These are phyloP conservation scores for Labeo catla DNA, from an alignment of 2,113 vertebrate genomes.

Conservation along the genomic window DNA sequence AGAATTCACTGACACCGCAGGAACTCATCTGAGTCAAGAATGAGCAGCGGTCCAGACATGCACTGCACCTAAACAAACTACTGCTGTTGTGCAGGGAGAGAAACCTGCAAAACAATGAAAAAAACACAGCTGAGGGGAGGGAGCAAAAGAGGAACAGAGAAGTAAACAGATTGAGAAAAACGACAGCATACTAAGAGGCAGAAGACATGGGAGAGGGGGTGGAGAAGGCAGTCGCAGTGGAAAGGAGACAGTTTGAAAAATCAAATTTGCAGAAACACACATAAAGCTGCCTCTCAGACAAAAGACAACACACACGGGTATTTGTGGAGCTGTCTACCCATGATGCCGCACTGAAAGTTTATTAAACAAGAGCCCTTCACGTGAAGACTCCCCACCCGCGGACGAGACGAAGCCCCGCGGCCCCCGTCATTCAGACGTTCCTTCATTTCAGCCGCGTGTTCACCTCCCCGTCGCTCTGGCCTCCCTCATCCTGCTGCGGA, in stretches of 20 bases:
- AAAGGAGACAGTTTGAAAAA: slow-evolving; percentile 78
- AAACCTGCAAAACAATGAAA: background rate
- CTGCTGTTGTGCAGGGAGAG: background rate
- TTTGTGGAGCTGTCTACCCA: slow-evolving; percentile 85
- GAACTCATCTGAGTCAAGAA: background rate
- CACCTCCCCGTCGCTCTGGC: slow-evolving; percentile 94
- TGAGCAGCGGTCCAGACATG: background rate
- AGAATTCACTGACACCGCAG: background rate
- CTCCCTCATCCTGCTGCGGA: slow-evolving; percentile 99
- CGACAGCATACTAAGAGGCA: slow-evolving; percentile 23
- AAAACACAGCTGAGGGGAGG: slow-evolving; percentile 26
- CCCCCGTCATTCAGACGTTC: slow-evolving; percentile 97
- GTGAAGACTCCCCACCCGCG: slow-evolving; percentile 79
- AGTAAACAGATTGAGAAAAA: slow-evolving; percentile 9
- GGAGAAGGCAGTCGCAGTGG: slow-evolving; percentile 70
- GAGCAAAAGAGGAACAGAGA: slow-evolving; percentile 53
- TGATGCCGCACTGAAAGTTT: slow-evolving; percentile 92
- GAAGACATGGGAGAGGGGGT: slow-evolving; percentile 66
- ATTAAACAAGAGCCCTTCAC: slow-evolving; percentile 92
- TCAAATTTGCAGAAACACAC: slow-evolving; percentile 85
- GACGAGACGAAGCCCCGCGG: slow-evolving; percentile 91
- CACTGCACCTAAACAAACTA: slow-evolving; percentile 12
- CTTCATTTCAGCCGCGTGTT: slow-evolving; percentile 93
- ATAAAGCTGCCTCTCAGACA: slow-evolving; percentile 79
- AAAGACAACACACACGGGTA: slow-evolving; percentile 77